Percentiles rank a stretch among this genome's conserved stretches.
Conservation (phyloP, 2,888 invertebrate genomes). For the Tenthredo distinguenda region DNA sequence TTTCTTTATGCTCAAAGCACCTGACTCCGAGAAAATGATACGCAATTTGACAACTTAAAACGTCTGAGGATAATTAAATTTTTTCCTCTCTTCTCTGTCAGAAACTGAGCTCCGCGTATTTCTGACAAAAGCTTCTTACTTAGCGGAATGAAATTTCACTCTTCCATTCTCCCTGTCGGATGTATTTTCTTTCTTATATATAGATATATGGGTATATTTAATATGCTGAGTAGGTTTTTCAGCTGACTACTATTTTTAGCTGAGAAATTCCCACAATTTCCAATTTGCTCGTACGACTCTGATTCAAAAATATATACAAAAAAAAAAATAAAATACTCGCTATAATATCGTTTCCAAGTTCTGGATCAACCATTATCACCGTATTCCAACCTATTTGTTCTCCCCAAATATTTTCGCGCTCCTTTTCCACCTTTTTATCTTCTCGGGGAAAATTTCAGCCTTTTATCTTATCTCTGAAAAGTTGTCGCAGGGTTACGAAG, state of each 20-base stretch:
- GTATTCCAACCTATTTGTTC: neutral
- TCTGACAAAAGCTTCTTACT: neutral
- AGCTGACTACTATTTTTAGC: neutral
- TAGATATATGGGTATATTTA: neutral
- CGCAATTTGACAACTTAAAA: neutral
- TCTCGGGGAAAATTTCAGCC: neutral
- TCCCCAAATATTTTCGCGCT: neutral
- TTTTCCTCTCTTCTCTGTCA: neutral
- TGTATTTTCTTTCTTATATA: neutral
- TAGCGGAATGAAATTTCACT: constrained; percentile 11
- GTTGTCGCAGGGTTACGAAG: neutral
- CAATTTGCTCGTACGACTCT: neutral
- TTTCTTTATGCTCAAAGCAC: neutral
- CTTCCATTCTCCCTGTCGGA: neutral
- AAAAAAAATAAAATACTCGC: neutral
- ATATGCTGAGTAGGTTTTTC: neutral
- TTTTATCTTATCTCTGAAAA: neutral
- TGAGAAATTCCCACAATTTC: neutral
- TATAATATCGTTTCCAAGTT: neutral
- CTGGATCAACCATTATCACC: neutral
- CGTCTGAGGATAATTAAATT: neutral
- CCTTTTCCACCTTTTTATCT: neutral
- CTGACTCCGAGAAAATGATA: neutral
- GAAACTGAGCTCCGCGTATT: neutral
- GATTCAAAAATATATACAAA: neutral